Conservation (phyloP, 2,113 vertebrate genomes). For the Agapornis roseicollis region DNA sequence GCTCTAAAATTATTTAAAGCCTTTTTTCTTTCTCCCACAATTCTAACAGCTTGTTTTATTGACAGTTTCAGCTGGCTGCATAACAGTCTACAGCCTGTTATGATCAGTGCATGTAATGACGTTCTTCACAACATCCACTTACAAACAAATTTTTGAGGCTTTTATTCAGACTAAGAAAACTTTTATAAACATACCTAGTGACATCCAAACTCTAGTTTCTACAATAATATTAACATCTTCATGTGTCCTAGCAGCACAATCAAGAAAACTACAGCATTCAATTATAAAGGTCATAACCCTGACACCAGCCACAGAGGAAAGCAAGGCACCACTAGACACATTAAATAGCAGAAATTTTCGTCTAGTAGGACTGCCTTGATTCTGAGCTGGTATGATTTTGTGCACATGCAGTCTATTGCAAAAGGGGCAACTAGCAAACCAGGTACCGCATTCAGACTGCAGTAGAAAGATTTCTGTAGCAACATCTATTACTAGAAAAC, state of each 20-base stretch:
- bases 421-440: not conserved
- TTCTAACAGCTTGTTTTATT: not conserved
- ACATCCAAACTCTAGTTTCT: not conserved
- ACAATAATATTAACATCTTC: not conserved
- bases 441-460: not conserved
- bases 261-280: not conserved
- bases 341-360: not conserved
- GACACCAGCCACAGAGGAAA: not conserved
- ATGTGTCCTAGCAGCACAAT: not conserved
- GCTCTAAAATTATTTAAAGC: not conserved
- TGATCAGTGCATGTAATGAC: not conserved
- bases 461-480: not conserved
- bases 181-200: not conserved
- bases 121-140: not conserved
- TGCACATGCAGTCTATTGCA: too few species aligned
- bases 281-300: not conserved
- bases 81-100: not conserved
- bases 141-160: not conserved
- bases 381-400: not conserved
- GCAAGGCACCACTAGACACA: not conserved
- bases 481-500: not conserved
- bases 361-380: not conserved
- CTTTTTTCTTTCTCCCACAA: not conserved
- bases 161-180: not conserved
- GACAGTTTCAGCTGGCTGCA: not conserved